phyloP scores from a whole-genome alignment of 2,888 invertebrate species.

The Lasioglossum pauxillum region DNA sequence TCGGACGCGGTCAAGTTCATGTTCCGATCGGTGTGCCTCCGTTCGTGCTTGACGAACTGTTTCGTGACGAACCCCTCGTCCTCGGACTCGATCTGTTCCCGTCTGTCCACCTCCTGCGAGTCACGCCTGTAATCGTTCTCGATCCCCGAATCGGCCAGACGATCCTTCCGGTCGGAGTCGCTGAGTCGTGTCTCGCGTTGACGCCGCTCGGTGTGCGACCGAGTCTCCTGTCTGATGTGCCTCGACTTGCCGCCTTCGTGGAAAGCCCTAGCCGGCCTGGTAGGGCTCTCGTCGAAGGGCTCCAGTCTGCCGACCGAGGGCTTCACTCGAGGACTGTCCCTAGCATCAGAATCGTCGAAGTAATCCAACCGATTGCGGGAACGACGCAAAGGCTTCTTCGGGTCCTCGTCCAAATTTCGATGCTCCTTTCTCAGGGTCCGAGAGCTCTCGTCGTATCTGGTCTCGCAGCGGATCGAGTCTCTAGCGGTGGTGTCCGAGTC shows the following conservation, averaged over 20 bases:
- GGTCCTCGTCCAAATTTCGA: constrained; percentile 72
- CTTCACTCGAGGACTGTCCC: constrained; percentile 75
- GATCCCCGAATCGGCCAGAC: constrained; percentile 91
- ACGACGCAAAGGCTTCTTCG: constrained; percentile 77
- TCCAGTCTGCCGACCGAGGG: constrained; percentile 70
- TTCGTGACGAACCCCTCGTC: constrained; percentile 90
- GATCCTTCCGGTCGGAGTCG: constrained; percentile 86
- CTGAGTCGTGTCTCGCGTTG: constrained; percentile 81
- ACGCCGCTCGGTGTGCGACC: constrained; percentile 80
- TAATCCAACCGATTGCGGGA: constrained; percentile 79
- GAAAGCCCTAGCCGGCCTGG: constrained; percentile 74
- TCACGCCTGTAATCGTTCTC: constrained; percentile 92
- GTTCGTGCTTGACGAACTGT: constrained; percentile 90
- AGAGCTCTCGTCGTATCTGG: constrained; percentile 72
- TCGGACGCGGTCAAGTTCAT: constrained; percentile 82
- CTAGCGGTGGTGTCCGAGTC: constrained; percentile 82
- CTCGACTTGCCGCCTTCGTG: constrained; percentile 80
- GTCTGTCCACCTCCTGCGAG: constrained; percentile 84
- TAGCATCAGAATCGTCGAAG: constrained; percentile 80
- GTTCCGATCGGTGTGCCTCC: constrained; percentile 90
- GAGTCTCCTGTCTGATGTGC: constrained; percentile 85
- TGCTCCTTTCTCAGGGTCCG: constrained; percentile 76
- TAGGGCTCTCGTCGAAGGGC: constrained; percentile 78
- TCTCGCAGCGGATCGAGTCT: constrained; percentile 78
- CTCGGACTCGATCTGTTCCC: constrained; percentile 86